Percentiles rank a stretch among this genome's conserved stretches.
phyloP scores from a whole-genome alignment of 2,797 vertebrate species.

The Ctenosaura bakeri region DNA sequence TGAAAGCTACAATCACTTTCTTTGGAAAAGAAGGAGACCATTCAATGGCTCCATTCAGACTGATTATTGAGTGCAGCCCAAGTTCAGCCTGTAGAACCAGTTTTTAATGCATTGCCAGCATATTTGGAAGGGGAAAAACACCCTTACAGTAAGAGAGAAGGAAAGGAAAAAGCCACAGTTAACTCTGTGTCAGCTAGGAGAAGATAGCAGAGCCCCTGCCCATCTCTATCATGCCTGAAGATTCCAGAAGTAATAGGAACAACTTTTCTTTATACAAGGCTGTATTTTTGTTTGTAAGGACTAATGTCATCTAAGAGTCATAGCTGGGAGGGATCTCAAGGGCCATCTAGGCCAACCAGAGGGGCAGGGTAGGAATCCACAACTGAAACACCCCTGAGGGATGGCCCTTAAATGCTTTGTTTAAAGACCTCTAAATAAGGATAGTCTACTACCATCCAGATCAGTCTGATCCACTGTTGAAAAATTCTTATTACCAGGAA shows the following conservation, averaged over 20 bases:
- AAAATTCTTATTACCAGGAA: no score
- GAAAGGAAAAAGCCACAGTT: neutral
- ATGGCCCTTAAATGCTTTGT: no score
- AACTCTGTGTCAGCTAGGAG: neutral
- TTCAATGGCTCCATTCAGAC: slow-evolving; percentile 63
- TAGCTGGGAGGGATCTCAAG: no score
- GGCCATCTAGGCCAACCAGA: no score
- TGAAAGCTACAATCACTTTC: slow-evolving; percentile 12
- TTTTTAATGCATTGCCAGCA: slow-evolving; percentile 35
- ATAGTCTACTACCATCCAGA: no score
- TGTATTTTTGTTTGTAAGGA: neutral
- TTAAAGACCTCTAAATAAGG: no score
- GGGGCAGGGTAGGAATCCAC: no score
- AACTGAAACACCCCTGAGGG: no score
- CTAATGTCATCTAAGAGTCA: neutral
- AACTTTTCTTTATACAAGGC: neutral
- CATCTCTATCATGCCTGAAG: neutral
- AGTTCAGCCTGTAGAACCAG: slow-evolving; percentile 47
- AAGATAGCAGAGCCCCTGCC: neutral
- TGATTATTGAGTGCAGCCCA: slow-evolving; percentile 36
- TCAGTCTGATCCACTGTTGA: no score
- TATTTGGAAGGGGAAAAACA: slow-evolving; percentile 22
- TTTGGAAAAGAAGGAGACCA: slow-evolving; percentile 26
- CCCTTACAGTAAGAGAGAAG: slow-evolving; percentile 17
- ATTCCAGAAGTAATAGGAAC: neutral